Evolutionary conservation across 2,797 vertebrate genomes (phyloP).

Genomic region (Champsocephalus esox): DNA sequence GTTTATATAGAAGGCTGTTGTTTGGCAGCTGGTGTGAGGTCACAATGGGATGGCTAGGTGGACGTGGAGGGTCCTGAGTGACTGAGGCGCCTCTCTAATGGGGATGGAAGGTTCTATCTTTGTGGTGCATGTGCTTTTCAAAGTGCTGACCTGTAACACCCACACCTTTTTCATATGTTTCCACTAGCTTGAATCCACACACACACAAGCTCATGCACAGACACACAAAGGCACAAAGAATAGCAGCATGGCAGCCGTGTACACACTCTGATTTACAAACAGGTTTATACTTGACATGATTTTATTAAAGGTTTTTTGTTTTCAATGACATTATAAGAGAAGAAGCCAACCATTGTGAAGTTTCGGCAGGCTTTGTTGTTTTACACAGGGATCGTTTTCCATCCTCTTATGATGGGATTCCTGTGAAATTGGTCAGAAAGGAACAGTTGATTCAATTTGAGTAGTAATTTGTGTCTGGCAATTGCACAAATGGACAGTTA

Average conservation of each 20-base stretch:
- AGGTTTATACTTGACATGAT: conserved; percentile 23
- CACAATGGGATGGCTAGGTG: conserved; percentile 51
- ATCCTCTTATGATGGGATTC: conserved; percentile 36
- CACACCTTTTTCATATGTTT: conserved; percentile 27
- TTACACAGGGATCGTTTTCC: conserved; percentile 30
- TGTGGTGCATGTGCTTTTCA: conserved; percentile 27
- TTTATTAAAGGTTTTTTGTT: conserved; percentile 16
- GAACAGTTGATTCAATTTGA: conserved; percentile 55
- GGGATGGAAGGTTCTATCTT: conserved; percentile 42
- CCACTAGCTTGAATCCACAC: neutral
- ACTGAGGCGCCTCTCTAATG: conserved; percentile 50
- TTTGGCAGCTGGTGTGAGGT: conserved; percentile 51
- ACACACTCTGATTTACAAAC: conserved; percentile 9
- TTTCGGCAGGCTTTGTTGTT: conserved; percentile 20
- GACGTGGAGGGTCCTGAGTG: conserved; percentile 46
- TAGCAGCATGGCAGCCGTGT: neutral
- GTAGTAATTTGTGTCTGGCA: conserved; percentile 46
- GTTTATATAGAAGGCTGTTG: conserved; percentile 31
- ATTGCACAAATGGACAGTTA: conserved; percentile 50
- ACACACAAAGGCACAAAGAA: neutral
- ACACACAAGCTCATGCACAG: conserved; percentile 20
- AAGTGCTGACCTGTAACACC: conserved; percentile 40
- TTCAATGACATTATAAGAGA: neutral
- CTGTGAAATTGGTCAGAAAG: conserved; percentile 42
- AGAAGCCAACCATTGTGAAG: neutral